A percentile compares a stretch with the other conserved stretches of the same genome.
Evolutionary conservation across 2,797 vertebrate species (phyloP).

Genomic region (Etheostoma perlongum): DNA sequence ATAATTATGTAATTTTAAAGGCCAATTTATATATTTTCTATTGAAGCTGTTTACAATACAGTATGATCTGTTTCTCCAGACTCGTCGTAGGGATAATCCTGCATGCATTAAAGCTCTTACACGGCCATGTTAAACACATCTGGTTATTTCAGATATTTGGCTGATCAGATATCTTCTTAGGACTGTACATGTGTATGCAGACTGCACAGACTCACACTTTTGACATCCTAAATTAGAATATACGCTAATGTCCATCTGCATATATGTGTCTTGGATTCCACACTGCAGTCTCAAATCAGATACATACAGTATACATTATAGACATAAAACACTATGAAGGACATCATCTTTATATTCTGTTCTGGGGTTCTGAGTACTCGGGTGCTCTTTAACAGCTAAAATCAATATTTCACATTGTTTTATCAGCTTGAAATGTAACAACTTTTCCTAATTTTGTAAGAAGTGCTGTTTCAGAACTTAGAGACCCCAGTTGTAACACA

Average conservation of each 20-base stretch:
- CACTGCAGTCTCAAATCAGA: background rate
- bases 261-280: background rate
- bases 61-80: background rate
- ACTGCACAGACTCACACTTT: background rate
- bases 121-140: background rate
- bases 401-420: background rate
- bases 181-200: background rate
- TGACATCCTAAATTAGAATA: background rate
- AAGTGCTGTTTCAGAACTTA: constrained; percentile 4
- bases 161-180: background rate
- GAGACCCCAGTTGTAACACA: background rate
- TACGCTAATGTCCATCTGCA: too few relatives aligned
- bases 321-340: background rate
- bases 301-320: background rate
- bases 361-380: too few relatives aligned
- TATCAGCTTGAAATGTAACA: background rate
- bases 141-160: background rate
- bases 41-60: background rate
- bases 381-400: background rate
- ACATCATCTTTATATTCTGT: background rate
- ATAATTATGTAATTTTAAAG: background rate
- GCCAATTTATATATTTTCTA: background rate
- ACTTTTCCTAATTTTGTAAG: background rate
- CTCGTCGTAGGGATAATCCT: too few relatives aligned
- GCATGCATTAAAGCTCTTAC: background rate